Evolutionary conservation across 2,888 invertebrate genomes (phyloP).

Genomic region (Chymomyza procnemis): DNA sequence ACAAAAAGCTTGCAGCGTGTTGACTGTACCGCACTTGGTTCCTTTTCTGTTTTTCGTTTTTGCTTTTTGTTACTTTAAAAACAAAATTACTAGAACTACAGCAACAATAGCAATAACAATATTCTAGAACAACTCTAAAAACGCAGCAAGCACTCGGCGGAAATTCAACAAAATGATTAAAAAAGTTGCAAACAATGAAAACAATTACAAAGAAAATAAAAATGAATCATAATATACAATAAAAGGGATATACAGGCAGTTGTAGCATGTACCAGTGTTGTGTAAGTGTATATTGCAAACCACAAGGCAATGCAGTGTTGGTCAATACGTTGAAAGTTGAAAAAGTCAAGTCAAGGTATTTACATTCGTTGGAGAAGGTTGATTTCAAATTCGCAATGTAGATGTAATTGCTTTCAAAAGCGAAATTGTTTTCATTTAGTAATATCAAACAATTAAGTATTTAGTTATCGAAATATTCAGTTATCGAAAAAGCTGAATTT

Average conservation of each 20-base stretch:
- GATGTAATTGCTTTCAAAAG: too few relatives aligned
- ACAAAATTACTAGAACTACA: neutral
- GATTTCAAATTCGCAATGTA: too few relatives aligned
- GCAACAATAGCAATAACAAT: neutral
- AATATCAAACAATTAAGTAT: too few relatives aligned
- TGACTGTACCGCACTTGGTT: slow-evolving; percentile 31
- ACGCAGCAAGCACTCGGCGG: slow-evolving; percentile 18
- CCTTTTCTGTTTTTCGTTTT: neutral
- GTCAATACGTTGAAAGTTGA: neutral
- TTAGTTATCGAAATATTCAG: too few relatives aligned
- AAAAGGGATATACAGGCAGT: slow-evolving; percentile 6
- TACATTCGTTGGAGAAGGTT: neutral
- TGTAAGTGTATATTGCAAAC: neutral
- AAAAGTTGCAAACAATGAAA: slow-evolving; percentile 68
- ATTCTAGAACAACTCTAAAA: too few relatives aligned
- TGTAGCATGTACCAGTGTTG: slow-evolving; percentile 1
- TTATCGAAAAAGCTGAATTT: too few relatives aligned
- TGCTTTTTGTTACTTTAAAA: slow-evolving; percentile 20
- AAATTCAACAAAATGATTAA: slow-evolving; percentile 68
- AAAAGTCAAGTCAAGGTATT: neutral
- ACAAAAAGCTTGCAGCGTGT: slow-evolving; percentile 53
- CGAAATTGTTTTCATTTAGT: too few relatives aligned
- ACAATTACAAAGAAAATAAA: slow-evolving; percentile 58
- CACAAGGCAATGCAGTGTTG: neutral
- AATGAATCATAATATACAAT: slow-evolving; percentile 6